These are phyloP conservation scores for Charadrius vociferus DNA, from an alignment of 2,113 vertebrate genomes.

Conservation along the genomic window DNA sequence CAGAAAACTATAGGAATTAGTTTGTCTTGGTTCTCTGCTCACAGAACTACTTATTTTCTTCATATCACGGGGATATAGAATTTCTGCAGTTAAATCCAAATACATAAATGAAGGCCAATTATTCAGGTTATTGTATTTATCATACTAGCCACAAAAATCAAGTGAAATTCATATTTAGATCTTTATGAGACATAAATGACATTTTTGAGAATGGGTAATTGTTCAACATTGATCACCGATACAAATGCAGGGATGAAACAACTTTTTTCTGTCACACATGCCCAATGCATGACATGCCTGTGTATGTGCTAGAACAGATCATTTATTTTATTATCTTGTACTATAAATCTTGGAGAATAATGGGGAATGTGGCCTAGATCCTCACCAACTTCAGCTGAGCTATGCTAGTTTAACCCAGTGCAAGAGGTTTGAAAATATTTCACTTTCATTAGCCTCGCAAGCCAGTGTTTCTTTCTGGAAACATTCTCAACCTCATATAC, in stretches of 20 bases:
- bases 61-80: neutral
- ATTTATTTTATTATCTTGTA: neutral
- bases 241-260: neutral
- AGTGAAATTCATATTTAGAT: neutral
- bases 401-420: neutral
- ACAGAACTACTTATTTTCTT: neutral
- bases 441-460: neutral
- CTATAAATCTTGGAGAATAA: neutral
- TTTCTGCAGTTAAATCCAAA: neutral
- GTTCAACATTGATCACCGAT: neutral
- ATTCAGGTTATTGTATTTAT: neutral
- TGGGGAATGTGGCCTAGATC: neutral
- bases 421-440: neutral
- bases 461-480: neutral
- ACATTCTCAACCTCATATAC: neutral
- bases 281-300: neutral
- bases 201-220: neutral
- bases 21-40: neutral
- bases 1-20: neutral
- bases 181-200: neutral
- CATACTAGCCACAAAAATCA: neutral
- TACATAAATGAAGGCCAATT: neutral
- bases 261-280: neutral
- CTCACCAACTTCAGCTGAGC: neutral
- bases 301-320: neutral